A percentile compares a stretch with the other conserved stretches of the same genome.
These are phyloP conservation scores for Drosophila grimshawi DNA, from an alignment of 1,140 invertebrate genomes.

Conservation along the genomic window DNA sequence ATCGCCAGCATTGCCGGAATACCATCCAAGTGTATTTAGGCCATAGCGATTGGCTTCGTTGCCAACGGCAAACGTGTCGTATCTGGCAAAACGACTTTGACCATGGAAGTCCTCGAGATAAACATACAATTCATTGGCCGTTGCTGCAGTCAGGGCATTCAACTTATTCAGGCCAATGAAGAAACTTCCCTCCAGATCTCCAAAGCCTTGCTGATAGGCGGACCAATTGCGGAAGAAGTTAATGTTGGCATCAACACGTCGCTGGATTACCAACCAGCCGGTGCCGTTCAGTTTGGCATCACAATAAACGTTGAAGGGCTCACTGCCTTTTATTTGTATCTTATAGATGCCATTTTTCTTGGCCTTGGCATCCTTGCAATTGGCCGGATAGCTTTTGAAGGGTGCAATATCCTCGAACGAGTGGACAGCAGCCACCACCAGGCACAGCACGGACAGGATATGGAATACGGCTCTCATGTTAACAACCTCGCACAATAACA, in stretches of 20 bases:
- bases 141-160: slow-evolving; percentile 4
- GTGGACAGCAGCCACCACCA: slow-evolving; percentile 6
- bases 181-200: slow-evolving; percentile 21
- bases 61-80: slow-evolving; percentile 36
- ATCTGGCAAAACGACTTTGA: slow-evolving; percentile 25
- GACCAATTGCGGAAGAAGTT: slow-evolving; percentile 53
- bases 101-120: slow-evolving; percentile 41
- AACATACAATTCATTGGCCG: slow-evolving; percentile 35
- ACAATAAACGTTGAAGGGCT: slow-evolving; percentile 38
- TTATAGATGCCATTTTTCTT: slow-evolving; percentile 46
- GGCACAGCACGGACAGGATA: slow-evolving; percentile 4
- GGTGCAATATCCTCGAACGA: slow-evolving; percentile 7
- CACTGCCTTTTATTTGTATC: slow-evolving; percentile 24
- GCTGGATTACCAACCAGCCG: slow-evolving; percentile 47
- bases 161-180: slow-evolving; percentile 44
- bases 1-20: slow-evolving; percentile 36
- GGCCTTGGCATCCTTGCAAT: slow-evolving; percentile 39
- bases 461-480: slow-evolving; percentile 16
- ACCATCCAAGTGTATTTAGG: slow-evolving; percentile 29
- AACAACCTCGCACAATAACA: background rate
- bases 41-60: slow-evolving; percentile 29
- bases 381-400: slow-evolving; percentile 25
- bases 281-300: slow-evolving; percentile 30
- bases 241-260: slow-evolving; percentile 31
- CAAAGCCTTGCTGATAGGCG: slow-evolving; percentile 37